Evolutionary conservation across 2,888 invertebrate genomes (phyloP).

Genomic region (Agonopterix arenella): DNA sequence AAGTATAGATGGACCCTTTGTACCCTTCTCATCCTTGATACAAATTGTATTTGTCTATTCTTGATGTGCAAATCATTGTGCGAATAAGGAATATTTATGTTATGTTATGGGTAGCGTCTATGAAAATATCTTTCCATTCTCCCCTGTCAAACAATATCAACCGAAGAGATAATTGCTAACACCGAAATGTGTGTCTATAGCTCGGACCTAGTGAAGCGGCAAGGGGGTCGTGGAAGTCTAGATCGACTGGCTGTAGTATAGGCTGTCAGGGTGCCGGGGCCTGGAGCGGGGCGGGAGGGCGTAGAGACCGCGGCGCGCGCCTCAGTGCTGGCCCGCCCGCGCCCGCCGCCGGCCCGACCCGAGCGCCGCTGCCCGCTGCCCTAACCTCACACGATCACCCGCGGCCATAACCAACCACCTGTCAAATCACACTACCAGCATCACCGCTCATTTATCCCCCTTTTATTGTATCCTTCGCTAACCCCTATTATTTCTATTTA

Average conservation of each 20-base stretch:
- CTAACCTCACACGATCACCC: constrained; percentile 43
- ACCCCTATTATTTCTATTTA: too few relatives aligned
- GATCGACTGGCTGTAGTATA: constrained; percentile 21
- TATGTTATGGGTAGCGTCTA: too few relatives aligned
- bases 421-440: constrained; percentile 8
- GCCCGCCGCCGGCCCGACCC: constrained; percentile 69
- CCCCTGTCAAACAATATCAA: too few relatives aligned
- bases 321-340: constrained; percentile 71
- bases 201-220: constrained; percentile 15
- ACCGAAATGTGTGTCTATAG: constrained; percentile 7
- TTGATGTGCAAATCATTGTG: too few relatives aligned
- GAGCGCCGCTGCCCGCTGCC: constrained; percentile 33
- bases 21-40: too few relatives aligned
- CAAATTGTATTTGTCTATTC: too few relatives aligned
- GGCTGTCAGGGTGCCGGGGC: constrained; percentile 32
- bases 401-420: constrained; percentile 7
- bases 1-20: too few relatives aligned
- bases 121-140: too few relatives aligned
- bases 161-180: too few relatives aligned
- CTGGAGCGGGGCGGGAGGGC: constrained; percentile 32
- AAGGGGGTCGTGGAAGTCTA: constrained; percentile 42
- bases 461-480: not conserved
- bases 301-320: constrained; percentile 39
- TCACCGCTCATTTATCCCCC: not conserved
- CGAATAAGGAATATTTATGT: too few relatives aligned